Base-by-base conservation (phyloP, 2,113 vertebrate species). In the Bostrychus sinensis region DNA sequence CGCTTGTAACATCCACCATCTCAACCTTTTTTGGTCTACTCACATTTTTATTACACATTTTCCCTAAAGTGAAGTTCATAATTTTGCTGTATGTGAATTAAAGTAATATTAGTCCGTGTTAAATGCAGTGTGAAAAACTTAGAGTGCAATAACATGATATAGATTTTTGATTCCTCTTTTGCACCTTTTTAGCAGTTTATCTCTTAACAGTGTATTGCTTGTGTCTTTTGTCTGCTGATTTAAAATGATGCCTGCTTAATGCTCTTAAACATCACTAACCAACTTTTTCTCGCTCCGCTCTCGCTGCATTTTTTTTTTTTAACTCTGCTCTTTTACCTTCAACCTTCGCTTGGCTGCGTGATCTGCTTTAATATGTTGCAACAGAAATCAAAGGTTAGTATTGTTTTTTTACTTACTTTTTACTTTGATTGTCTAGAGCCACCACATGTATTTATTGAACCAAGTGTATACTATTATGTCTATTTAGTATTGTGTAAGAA, bases 381-480 rank as follows among this genome's bases (percentile, higher is more conserved):
- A 39, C 84, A 89, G 89, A 91, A 86, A 85, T 70, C 26, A 91
- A 88, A 89, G 90, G 89, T 92, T 60, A 87, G 87, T 89, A 45
- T 56, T 25, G 23, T 46, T 36, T 46, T 36, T 34, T 30, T 74
- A 65, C 66, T 48, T 51, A 14, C 30, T 28, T 19, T 38, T 37
- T 25, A 1, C 11, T 23, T 34, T 1, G 5, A 22, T 11, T 20
- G 0, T 3, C 37, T 36, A 20, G 1, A 6, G 63, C 7, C 45
- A 66, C 20, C 7, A 42, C 8, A 36, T 20, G 2, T 25, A 5
- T 11, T 22, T 30, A 2, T 19, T 20, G 4, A 16, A 25, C 16
- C 4, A 17, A 5, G n/a, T n/a, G n/a, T n/a, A n/a, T n/a, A n/a
- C n/a, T n/a, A n/a, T n/a, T n/a, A n/a, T n/a, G n/a, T n/a, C n/a